Base-by-base conservation (phyloP, 2,888 invertebrate genomes). In the Drosophila picticornis region DNA sequence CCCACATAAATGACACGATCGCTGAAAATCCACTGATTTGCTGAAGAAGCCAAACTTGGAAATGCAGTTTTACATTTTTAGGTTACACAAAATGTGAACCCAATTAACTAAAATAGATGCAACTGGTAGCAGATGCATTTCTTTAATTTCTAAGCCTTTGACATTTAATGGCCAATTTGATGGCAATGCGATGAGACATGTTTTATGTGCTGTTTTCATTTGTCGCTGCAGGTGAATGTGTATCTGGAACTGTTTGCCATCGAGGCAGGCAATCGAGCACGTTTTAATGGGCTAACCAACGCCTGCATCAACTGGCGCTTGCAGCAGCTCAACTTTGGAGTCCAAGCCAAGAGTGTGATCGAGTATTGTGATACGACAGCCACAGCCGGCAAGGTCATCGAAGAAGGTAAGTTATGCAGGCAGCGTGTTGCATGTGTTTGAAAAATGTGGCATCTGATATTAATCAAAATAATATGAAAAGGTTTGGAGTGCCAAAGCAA, bases 301-400 rank as follows among this genome's bases (percentile, higher is more conserved):
- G 80, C 83, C 75, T 92, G 92, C 58, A 73, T 92, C n/a, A 92
- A 92, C 72, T 77, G 87, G 79, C 87, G 89, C 48, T 75, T 92
- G 59, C 64, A 69, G 43, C 69, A 72, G 25, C 81, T 72, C 11
- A 80, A 76, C 36, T 82, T 78, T 51, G 84, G 75, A 5, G 63
- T 92, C 48, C 77, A 56, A 31, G 91, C 92, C 43, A 86, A 86
- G 46, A 92, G 91, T 60, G 83, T 90, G 9, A 80, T 92, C 58
- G 91, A 92, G 66, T 92, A 92, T 75, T 92, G 92, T 63, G 84
- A 91, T 56, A 80, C 81, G n/a, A 81, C 73, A 16, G 70, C 81
- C 27, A 81, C 81, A 3, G 81, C 77, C 19, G 80, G 72, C 52
- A 81, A 74, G 50, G 69, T 77, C 16, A 68, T 75, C 4, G 84